These are phyloP conservation scores for Artemia sinica DNA, from an alignment of 2,888 invertebrate species.

Conservation along the genomic window DNA sequence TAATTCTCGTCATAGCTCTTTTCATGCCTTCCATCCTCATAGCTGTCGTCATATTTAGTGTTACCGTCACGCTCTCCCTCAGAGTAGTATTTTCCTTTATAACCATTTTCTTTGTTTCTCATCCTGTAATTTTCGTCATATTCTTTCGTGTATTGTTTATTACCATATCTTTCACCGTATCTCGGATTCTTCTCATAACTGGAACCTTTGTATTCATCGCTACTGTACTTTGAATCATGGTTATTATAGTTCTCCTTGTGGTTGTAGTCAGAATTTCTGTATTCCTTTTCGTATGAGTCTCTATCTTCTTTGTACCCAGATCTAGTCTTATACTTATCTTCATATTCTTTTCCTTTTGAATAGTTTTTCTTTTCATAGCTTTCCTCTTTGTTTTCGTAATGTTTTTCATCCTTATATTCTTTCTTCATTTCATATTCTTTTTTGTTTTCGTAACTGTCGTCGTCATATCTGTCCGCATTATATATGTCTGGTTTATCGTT, in stretches of 20 bases:
- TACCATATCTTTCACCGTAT: background rate
- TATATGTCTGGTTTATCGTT: background rate
- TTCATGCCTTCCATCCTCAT: background rate
- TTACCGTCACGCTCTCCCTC: background rate
- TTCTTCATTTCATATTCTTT: background rate
- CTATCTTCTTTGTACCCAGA: background rate
- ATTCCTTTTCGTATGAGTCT: background rate
- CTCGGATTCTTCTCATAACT: background rate
- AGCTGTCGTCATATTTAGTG: background rate
- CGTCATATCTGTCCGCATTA: background rate
- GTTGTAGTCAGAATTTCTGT: background rate
- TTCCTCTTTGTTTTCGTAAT: background rate
- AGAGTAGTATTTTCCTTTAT: background rate
- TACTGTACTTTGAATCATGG: background rate
- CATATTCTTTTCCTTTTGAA: background rate
- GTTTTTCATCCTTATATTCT: constrained; percentile 4
- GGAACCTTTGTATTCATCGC: background rate
- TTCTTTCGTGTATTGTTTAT: background rate
- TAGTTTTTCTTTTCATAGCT: background rate
- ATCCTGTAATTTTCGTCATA: background rate
- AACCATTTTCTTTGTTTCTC: background rate
- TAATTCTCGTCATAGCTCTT: background rate
- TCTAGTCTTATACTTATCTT: background rate
- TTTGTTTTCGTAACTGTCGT: background rate
- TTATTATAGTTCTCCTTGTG: background rate